These are phyloP conservation scores for Urophycis tenuis DNA, from an alignment of 2,797 vertebrate species.

Conservation along the genomic window DNA sequence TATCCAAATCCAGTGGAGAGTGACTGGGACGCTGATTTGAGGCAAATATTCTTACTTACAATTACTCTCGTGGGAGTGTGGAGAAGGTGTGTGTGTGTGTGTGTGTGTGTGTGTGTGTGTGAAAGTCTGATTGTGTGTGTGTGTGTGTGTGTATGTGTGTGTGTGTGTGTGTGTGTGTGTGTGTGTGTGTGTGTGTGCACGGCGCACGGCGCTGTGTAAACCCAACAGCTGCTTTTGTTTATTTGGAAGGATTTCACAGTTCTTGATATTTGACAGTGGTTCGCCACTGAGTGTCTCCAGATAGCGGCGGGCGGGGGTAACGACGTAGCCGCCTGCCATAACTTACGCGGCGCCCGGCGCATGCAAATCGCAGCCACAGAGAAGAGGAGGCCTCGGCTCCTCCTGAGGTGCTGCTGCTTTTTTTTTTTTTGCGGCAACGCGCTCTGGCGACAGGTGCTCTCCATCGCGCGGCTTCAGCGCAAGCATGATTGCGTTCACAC, in stretches of 20 bases:
- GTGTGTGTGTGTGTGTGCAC: neutral
- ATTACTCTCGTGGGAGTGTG: constrained; percentile 45
- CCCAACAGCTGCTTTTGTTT: constrained; percentile 59
- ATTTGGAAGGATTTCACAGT: constrained; percentile 64
- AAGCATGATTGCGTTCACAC: neutral
- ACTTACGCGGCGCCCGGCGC: constrained; percentile 45
- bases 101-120: neutral
- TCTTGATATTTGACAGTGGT: constrained; percentile 60
- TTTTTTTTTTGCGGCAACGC: neutral
- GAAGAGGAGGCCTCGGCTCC: constrained; percentile 29
- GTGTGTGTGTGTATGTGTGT: neutral
- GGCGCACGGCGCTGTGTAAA: constrained; percentile 51
- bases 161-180: neutral
- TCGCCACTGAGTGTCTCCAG: constrained; percentile 61
- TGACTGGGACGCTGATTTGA: constrained; percentile 52
- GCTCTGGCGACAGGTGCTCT: neutral
- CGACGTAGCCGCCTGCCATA: constrained; percentile 46
- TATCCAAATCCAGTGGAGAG: constrained; percentile 43
- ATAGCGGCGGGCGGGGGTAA: constrained; percentile 40
- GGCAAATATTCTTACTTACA: constrained; percentile 51
- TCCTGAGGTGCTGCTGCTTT: constrained; percentile 27
- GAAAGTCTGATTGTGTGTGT: neutral
- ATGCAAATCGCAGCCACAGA: constrained; percentile 58
- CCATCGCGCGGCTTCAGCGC: neutral
- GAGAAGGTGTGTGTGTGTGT: constrained; percentile 30